Conservation (phyloP, 2,113 vertebrate genomes). For the Phalacrocorax carbo region DNA sequence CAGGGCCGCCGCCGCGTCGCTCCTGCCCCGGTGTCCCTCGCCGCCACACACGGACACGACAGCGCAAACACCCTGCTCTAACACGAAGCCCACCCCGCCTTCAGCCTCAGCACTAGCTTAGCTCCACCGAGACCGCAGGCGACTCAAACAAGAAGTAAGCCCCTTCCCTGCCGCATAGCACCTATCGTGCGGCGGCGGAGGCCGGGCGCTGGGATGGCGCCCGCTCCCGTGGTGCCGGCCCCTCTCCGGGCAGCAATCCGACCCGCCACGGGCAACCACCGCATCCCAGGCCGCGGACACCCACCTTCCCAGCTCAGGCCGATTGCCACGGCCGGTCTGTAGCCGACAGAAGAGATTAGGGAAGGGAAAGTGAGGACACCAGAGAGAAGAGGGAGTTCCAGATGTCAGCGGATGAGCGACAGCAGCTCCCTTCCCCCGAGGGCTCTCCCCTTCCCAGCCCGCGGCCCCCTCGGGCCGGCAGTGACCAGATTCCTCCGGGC, state of each 20-base stretch:
- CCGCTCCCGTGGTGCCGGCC: rapidly evolving
- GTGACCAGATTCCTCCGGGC: background rate
- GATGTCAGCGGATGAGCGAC: background rate
- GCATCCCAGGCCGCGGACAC: background rate
- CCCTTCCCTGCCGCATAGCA: background rate
- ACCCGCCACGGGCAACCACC: background rate
- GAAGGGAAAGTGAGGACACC: background rate
- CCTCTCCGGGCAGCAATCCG: background rate
- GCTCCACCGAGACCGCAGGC: rapidly evolving
- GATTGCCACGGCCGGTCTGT: background rate
- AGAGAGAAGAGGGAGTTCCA: background rate
- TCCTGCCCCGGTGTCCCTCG: no score
- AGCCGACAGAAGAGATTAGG: background rate
- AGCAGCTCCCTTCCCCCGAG: background rate
- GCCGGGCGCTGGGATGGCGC: background rate
- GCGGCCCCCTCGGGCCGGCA: background rate
- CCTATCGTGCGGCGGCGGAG: rapidly evolving
- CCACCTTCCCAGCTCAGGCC: background rate
- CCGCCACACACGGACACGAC: no score
- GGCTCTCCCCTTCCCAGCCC: background rate
- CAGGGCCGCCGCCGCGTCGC: no score
- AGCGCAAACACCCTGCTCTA: no score
- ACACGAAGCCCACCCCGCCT: rapidly evolving
- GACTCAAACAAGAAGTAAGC: rapidly evolving
- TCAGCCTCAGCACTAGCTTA: rapidly evolving